Evolutionary conservation across 2,888 invertebrate species (phyloP), one percentile per base, ranked within the genome.

Genomic region (Drosophila tripunctata): DNA sequence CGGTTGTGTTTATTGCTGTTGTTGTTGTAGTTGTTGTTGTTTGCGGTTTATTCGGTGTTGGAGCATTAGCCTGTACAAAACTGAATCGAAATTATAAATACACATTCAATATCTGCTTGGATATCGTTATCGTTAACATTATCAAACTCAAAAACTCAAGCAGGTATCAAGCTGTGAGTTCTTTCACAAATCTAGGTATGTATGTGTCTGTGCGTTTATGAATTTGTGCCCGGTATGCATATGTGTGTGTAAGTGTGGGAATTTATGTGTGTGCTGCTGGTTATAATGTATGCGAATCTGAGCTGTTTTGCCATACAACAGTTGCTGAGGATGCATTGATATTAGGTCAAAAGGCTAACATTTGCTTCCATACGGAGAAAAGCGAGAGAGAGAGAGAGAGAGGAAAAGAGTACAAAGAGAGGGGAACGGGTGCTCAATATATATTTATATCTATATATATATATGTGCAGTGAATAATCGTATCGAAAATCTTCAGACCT

Each of bases 21-120:
- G n/a, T n/a, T n/a, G n/a, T n/a, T n/a, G 43, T 61, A 58, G 58
- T 43, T 58, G 40, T 72, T 67, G 41, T 50, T 58, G 21, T 66
- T 72, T 68, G 74, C 56, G 64, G 80, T 74, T 78, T 77, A 74
- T 76, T 80, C 80, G 72, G 75, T 87, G 72, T 84, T 84, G 87
- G 81, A 87, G 78, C 75, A 86, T 76, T 72, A 80, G 81, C 78
- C 69, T 63, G 75, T 70, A 72, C 60, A 83, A 27, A 57, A 64
- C 61, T 40, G 21, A 66, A 69, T 55, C 17, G 38, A 55, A 69
- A 60, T 47, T 8, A 55, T 58, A 43, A 69, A 51, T 21, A 27
- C 48, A 69, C 48, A 67, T 71, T 71, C 52, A 47, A 40, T 36
- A 60, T 48, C 17, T 40, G 43, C 43, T 27, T 15, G 24, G 43